Conservation (phyloP, 2,888 invertebrate genomes). For the Galerucella nymphaeae region DNA sequence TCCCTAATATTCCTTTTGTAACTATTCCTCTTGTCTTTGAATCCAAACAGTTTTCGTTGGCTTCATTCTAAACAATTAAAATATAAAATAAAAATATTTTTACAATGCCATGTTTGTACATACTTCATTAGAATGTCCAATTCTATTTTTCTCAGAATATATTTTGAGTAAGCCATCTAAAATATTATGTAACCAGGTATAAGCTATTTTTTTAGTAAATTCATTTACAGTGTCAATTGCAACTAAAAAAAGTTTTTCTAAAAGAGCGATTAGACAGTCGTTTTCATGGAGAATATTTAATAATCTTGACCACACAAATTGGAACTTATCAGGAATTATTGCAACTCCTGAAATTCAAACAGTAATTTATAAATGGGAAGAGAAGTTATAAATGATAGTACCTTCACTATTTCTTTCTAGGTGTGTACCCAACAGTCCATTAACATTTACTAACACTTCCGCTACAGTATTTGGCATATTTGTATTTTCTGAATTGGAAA, state of each 20-base stretch:
- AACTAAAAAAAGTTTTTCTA: conserved; percentile 50
- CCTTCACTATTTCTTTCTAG: conserved; percentile 34
- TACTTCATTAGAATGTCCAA: conserved; percentile 36
- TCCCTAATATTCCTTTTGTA: neutral
- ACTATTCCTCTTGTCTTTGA: neutral
- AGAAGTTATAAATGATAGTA: conserved; percentile 22
- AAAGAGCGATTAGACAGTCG: conserved; percentile 66
- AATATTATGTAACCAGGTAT: conserved; percentile 56
- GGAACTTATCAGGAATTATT: conserved; percentile 55
- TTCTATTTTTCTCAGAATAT: conserved; percentile 38
- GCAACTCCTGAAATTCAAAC: conserved; percentile 47
- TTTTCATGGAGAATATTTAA: conserved; percentile 65
- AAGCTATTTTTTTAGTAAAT: conserved; percentile 48
- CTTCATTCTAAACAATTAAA: neutral
- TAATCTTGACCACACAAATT: conserved; percentile 66
- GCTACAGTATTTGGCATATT: conserved; percentile 37
- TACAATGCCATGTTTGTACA: neutral
- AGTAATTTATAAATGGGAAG: conserved; percentile 28
- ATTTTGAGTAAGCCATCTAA: conserved; percentile 49
- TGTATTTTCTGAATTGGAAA: conserved; percentile 28
- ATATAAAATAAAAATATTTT: neutral
- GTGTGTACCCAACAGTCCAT: conserved; percentile 33
- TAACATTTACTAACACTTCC: conserved; percentile 43
- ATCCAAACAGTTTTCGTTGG: neutral
- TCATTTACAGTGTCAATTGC: conserved; percentile 42